A percentile compares a stretch with the other conserved stretches of the same genome.
Evolutionary conservation across 2,113 vertebrate species (phyloP).

Genomic region (Hucho hucho): DNA sequence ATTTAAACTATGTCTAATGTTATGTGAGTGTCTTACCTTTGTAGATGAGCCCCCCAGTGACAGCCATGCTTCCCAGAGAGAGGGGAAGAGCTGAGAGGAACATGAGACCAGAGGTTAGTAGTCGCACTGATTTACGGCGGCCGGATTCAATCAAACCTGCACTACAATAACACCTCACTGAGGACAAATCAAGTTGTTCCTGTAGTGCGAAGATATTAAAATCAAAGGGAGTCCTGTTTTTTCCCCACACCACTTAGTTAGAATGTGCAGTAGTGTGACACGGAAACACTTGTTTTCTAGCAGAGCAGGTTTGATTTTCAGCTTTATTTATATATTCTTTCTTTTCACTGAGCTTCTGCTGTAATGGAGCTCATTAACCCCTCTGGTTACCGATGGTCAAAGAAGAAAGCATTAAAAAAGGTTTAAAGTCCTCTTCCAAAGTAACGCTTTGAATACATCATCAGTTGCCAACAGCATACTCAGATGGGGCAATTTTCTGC

Average conservation of each 20-base stretch:
- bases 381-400: background rate
- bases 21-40: conserved; percentile 69
- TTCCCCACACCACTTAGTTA: too few species aligned
- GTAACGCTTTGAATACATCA: too few species aligned
- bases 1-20: background rate
- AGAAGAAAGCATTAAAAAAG: background rate
- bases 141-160: too few species aligned
- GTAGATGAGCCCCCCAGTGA: conserved; percentile 81
- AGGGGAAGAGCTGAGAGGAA: conserved; percentile 78
- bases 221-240: too few species aligned
- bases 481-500: too few species aligned
- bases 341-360: background rate
- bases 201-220: too few species aligned
- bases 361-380: background rate
- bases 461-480: too few species aligned
- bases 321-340: background rate
- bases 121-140: too few species aligned
- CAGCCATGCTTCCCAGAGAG: conserved; percentile 81
- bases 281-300: background rate
- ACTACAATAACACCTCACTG: too few species aligned
- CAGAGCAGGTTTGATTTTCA: background rate
- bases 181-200: too few species aligned
- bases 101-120: background rate
- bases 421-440: background rate
- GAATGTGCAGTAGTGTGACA: too few species aligned